These are phyloP conservation scores for Mugil cephalus DNA, from an alignment of 2,113 vertebrate genomes.

Conservation along the genomic window DNA sequence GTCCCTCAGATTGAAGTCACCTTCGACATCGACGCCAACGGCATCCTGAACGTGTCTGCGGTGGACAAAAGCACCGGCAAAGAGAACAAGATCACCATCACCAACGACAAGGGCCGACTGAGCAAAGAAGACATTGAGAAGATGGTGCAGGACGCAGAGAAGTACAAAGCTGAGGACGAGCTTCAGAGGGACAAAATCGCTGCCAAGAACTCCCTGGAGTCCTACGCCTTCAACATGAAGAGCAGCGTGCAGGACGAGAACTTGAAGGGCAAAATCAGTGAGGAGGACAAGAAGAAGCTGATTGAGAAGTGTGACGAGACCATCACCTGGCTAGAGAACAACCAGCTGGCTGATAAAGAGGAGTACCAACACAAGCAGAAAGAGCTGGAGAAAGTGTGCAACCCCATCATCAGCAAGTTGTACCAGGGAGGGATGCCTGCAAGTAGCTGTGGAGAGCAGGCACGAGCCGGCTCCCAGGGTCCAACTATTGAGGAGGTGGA, in stretches of 20 bases:
- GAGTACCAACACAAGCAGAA: constrained; percentile 43
- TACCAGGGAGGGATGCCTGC: constrained; percentile 51
- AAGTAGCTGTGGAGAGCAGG: constrained; percentile 22
- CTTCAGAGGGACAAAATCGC: constrained; percentile 46
- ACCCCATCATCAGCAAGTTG: constrained; percentile 50
- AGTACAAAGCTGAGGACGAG: constrained; percentile 57
- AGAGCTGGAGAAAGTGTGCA: constrained; percentile 26
- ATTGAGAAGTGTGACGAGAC: constrained; percentile 38
- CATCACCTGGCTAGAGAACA: constrained; percentile 55
- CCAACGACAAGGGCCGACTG: constrained; percentile 58
- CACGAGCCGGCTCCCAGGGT: constrained; percentile 39
- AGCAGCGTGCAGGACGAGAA: constrained; percentile 51
- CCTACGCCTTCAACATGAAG: constrained; percentile 52
- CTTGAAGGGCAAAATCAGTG: constrained; percentile 31
- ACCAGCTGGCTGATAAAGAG: constrained; percentile 57
- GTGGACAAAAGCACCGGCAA: no score
- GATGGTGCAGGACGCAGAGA: constrained; percentile 59
- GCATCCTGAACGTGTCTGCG: no score
- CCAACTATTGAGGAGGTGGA: constrained; percentile 67
- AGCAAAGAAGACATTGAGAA: constrained; percentile 61
- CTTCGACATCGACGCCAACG: background rate
- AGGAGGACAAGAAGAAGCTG: constrained; percentile 44
- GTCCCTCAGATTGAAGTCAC: constrained; percentile 62
- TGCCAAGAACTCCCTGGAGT: constrained; percentile 65
- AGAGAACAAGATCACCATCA: no score